Evolutionary conservation across 1,140 invertebrate species (phyloP).

Genomic region (Pseudomyrmex gracilis): DNA sequence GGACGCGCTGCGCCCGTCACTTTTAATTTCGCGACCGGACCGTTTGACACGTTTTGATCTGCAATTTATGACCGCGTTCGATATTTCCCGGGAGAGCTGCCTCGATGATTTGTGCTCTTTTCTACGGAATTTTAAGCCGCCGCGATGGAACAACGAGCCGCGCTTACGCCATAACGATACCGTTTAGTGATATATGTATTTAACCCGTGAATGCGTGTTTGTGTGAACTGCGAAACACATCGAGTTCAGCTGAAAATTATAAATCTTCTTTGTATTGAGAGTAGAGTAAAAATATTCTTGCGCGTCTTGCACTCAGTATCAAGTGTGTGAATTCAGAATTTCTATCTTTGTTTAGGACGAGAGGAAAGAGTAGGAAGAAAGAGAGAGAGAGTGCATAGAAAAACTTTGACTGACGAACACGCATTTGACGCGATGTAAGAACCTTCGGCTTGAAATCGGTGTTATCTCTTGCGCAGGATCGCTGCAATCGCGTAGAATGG

Average conservation of each 20-base stretch:
- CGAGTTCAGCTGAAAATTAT: neutral
- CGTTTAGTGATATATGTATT: conserved; percentile 50
- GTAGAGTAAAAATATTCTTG: too few relatives aligned
- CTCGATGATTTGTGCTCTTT: conserved; percentile 75
- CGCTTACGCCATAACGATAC: conserved; percentile 50
- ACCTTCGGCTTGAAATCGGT: conserved; percentile 41
- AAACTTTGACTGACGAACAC: neutral
- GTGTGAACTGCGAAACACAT: too few relatives aligned
- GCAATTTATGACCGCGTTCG: conserved; percentile 78
- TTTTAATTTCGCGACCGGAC: conserved; percentile 80
- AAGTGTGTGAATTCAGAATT: too few relatives aligned
- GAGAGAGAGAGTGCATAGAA: too few relatives aligned
- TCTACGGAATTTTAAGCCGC: conserved; percentile 58
- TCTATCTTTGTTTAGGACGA: too few relatives aligned
- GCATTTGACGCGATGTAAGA: conserved; percentile 34
- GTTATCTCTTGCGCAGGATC: conserved; percentile 68
- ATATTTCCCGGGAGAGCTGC: conserved; percentile 69
- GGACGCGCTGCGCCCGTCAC: conserved; percentile 74
- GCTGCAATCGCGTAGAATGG: conserved; percentile 66
- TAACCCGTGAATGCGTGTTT: neutral
- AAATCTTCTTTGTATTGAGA: neutral
- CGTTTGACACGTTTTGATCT: conserved; percentile 80
- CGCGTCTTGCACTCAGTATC: too few relatives aligned
- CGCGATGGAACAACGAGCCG: conserved; percentile 49
- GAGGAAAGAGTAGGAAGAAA: too few relatives aligned